Conservation (phyloP, 1,140 invertebrate genomes). For the Drosophila aff. region DNA sequence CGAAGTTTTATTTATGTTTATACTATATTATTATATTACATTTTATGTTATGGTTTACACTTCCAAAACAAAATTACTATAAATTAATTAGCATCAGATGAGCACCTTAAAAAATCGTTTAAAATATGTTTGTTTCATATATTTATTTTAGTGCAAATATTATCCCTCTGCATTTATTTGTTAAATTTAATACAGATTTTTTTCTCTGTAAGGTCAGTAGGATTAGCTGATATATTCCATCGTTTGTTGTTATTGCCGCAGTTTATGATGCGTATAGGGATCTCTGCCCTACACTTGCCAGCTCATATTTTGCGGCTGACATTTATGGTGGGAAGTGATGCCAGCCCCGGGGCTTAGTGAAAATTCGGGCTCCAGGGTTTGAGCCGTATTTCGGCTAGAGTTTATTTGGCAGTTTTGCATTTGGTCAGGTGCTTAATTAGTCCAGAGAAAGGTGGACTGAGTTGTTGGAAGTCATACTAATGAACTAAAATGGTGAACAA, state of each 20-base stretch:
- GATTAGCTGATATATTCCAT: constrained; percentile 72
- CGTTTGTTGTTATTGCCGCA: constrained; percentile 70
- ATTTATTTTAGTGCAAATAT: too few relatives aligned
- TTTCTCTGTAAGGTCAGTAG: constrained; percentile 31
- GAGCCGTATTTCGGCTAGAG: not conserved
- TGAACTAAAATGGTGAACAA: constrained; percentile 21
- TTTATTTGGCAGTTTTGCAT: not conserved
- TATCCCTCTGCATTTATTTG: not conserved
- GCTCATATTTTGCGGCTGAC: constrained; percentile 76
- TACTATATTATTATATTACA: not conserved
- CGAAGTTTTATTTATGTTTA: not conserved
- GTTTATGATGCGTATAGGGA: constrained; percentile 77
- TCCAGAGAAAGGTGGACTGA: not conserved
- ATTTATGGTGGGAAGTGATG: constrained; percentile 76
- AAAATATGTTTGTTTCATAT: not conserved
- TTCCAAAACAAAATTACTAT: too few relatives aligned
- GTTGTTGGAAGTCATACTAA: constrained; percentile 34
- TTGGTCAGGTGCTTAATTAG: constrained; percentile 66
- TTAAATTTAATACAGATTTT: not conserved
- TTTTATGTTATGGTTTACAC: too few relatives aligned
- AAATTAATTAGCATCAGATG: not conserved
- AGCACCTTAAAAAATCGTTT: not conserved
- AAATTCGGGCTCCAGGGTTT: constrained; percentile 1
- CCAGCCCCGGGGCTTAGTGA: constrained; percentile 45
- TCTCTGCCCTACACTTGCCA: constrained; percentile 61